Percentiles rank a stretch among this genome's conserved stretches.
Evolutionary conservation across 2,888 invertebrate genomes (phyloP).

Genomic region (Plebejus argus): DNA sequence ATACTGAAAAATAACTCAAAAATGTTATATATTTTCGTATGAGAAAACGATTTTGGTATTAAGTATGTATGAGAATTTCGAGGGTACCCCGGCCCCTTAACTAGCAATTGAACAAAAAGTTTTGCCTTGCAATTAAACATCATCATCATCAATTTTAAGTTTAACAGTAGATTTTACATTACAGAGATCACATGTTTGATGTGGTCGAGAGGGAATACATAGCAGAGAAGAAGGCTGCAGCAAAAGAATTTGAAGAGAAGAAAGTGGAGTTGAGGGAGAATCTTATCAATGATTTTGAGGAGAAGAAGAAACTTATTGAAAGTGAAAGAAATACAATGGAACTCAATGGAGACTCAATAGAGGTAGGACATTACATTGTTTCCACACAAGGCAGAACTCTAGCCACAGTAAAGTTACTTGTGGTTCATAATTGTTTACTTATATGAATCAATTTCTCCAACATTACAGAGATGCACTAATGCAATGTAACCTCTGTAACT

Average conservation of each 20-base stretch:
- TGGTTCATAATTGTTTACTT: too few relatives aligned
- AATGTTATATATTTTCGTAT: too few relatives aligned
- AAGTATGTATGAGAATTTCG: too few relatives aligned
- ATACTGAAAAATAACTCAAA: too few relatives aligned
- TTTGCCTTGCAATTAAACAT: too few relatives aligned
- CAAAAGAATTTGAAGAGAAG: constrained; percentile 97
- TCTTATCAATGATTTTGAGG: constrained; percentile 94
- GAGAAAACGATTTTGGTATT: too few relatives aligned
- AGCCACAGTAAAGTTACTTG: too few relatives aligned
- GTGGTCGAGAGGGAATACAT: constrained; percentile 93
- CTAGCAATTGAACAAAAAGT: too few relatives aligned
- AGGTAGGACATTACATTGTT: constrained; percentile 67
- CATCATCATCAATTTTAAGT: too few relatives aligned
- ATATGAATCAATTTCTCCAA: too few relatives aligned
- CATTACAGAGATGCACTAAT: neutral
- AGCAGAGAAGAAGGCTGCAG: constrained; percentile 92
- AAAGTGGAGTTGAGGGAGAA: constrained; percentile 95
- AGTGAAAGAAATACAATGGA: constrained; percentile 94
- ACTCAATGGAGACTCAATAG: constrained; percentile 92
- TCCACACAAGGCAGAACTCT: neutral
- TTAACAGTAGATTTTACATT: constrained; percentile 27
- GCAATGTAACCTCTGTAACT: neutral
- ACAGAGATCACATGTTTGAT: constrained; percentile 90
- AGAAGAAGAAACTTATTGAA: constrained; percentile 94
- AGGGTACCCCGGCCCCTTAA: too few relatives aligned